A percentile compares a stretch with the other conserved stretches of the same genome.
Evolutionary conservation across 2,113 vertebrate genomes (phyloP).

Genomic region (Engystomops pustulosus): DNA sequence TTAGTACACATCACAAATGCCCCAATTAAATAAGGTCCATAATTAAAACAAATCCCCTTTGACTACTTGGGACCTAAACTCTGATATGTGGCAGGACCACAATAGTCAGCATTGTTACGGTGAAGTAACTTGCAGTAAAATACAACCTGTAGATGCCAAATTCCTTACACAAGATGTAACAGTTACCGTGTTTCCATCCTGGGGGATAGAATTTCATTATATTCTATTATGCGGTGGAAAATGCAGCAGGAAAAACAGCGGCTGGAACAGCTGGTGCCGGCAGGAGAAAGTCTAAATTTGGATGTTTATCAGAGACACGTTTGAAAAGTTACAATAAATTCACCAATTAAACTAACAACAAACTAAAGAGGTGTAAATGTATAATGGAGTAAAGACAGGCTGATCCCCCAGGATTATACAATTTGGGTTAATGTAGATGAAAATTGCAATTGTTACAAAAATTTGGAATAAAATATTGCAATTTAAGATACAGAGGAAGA

Average conservation of each 20-base stretch:
- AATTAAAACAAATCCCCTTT: background rate
- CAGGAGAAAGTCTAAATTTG: background rate
- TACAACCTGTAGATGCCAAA: constrained; percentile 6
- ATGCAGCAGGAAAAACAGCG: background rate
- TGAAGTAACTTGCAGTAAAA: background rate
- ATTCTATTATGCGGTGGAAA: background rate
- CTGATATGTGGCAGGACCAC: background rate
- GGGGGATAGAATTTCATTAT: constrained; percentile 8
- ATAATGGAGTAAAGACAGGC: background rate
- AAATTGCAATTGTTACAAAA: too few species aligned
- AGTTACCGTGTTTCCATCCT: constrained; percentile 2
- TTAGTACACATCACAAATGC: background rate
- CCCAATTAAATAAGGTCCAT: background rate
- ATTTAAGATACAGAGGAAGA: too few species aligned
- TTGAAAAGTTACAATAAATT: background rate
- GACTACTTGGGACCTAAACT: background rate
- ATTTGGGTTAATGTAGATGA: too few species aligned
- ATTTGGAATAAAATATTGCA: too few species aligned
- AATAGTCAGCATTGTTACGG: background rate
- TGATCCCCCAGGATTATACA: background rate
- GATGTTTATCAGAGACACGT: background rate
- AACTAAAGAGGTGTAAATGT: background rate
- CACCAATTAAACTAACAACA: constrained; percentile 5
- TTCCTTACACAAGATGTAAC: constrained; percentile 17
- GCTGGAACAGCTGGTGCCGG: background rate